Conservation (phyloP, 2,888 invertebrate genomes). For the Brachypterus glaber region DNA sequence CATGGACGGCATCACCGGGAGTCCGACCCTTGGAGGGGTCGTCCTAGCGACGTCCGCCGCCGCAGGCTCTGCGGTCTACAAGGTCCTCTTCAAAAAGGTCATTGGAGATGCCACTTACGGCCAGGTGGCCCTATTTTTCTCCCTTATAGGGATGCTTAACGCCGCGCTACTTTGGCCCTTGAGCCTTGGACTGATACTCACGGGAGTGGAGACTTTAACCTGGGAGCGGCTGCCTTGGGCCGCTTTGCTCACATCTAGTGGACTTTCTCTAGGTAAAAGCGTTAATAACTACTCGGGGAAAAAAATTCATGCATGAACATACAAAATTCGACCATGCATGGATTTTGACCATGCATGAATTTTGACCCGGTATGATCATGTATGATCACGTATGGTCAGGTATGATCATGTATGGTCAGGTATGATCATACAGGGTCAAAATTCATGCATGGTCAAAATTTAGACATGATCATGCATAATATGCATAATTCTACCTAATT, state of each 20-base stretch:
- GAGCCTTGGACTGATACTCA: conserved; percentile 74
- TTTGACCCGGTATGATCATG: too few relatives aligned
- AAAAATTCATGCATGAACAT: too few relatives aligned
- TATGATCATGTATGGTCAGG: too few relatives aligned
- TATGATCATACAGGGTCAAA: too few relatives aligned
- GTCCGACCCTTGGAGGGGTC: conserved; percentile 82
- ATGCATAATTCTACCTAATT: too few relatives aligned
- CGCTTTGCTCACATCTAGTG: conserved; percentile 69
- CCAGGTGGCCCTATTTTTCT: conserved; percentile 88
- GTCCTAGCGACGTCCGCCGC: conserved; percentile 84
- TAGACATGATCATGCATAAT: too few relatives aligned
- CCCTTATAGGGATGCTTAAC: conserved; percentile 81
- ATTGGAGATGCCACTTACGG: conserved; percentile 89
- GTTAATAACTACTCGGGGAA: too few relatives aligned
- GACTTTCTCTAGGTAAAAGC: conserved; percentile 70
- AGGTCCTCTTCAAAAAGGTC: conserved; percentile 83
- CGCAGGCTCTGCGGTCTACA: conserved; percentile 85
- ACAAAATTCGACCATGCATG: too few relatives aligned
- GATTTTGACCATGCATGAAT: too few relatives aligned
- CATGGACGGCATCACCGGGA: conserved; percentile 90
- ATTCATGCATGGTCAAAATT: too few relatives aligned
- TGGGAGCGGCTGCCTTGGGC: conserved; percentile 84
- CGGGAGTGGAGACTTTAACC: conserved; percentile 74
- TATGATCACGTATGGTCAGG: too few relatives aligned
- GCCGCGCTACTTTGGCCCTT: conserved; percentile 87